A percentile compares a stretch with the other conserved stretches of the same genome.
phyloP scores from a whole-genome alignment of 2,113 vertebrate species.

The Pogonocichla stellata region DNA sequence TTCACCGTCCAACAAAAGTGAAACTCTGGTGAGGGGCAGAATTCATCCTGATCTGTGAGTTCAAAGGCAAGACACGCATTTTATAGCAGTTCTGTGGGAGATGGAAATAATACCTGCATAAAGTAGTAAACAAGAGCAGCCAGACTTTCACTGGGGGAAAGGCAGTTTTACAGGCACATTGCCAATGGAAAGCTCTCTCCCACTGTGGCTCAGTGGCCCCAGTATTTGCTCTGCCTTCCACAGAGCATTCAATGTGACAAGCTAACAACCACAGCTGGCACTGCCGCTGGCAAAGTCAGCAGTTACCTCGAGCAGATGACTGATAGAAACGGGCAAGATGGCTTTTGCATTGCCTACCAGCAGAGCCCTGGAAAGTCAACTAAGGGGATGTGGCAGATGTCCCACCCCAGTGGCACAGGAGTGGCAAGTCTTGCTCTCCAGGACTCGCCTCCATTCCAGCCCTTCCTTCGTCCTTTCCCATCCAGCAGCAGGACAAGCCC shows the following conservation, averaged over 20 bases:
- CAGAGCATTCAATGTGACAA: not conserved
- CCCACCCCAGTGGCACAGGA: not conserved
- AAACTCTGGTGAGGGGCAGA: not conserved
- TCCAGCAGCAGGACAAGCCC: not conserved
- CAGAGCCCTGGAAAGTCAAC: constrained; percentile 21
- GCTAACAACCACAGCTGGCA: constrained; percentile 54
- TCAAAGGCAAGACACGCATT: not conserved
- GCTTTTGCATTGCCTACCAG: constrained; percentile 10
- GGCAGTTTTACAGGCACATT: not conserved
- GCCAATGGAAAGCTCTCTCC: not conserved
- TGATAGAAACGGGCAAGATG: not conserved
- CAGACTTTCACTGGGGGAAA: not conserved
- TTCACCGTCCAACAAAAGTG: not conserved
- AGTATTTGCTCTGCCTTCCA: not conserved
- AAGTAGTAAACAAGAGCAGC: not conserved
- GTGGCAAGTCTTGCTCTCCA: constrained; percentile 12
- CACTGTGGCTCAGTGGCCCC: not conserved
- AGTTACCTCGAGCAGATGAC: constrained; percentile 3
- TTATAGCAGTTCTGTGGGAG: not conserved
- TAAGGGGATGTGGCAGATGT: constrained; percentile 42
- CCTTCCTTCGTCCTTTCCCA: constrained; percentile 25
- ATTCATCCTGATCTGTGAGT: not conserved
- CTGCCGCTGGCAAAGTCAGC: constrained; percentile 8
- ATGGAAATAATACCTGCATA: not conserved
- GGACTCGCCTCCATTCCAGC: constrained; percentile 15